Evolutionary conservation across 2,113 vertebrate species (phyloP), one percentile per base, ranked within the genome.

Genomic region (Cygnus buccinator): DNA sequence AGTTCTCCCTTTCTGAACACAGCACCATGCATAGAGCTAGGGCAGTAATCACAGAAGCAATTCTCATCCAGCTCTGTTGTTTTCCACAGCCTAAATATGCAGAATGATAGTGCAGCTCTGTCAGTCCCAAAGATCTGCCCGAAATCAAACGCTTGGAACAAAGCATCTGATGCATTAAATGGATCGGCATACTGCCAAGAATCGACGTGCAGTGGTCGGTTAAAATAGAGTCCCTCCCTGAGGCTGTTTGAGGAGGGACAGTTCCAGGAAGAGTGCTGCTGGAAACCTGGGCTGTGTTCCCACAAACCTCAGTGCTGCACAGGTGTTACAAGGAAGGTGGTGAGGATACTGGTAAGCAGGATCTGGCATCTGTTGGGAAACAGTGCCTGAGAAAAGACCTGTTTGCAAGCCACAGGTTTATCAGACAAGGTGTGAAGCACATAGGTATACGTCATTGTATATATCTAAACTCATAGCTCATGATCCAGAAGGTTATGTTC

Each of bases 11-110:
- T 41, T 29, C 23, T 1, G 3, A 48, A 19, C 37, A 31, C 17
- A 26, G 44, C 28, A 28, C 44, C 0, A 0, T 3, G 12, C 19
- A 59, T 5, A 61, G 3, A 29, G 41, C 0, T 0, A 25, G 68
- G n/a, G n/a, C 79, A 88, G 44, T 2, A 25, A 20, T 13, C 3
- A 0, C 66, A 58, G 61, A 61, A 20, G 67, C 4, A 43, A 4
- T 11, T 8, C 57, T 67, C 11, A 52, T 37, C 37, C 19, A 18
- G 1, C 16, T 39, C 31, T 11, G 2, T 41, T 31, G 76, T 59
- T 35, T 70, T n/a, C 26, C 31, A 5, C 1, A 71, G 41, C 61
- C 50, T 22, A 35, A 6, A 2, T 0, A 0, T 23, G 28, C 43
- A n/a, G 66, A 23, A 7, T n/a, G 29, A 13, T 3, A 11, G 29